phyloP scores from a whole-genome alignment of 2,113 vertebrate species.

The Elaphurus davidianus region DNA sequence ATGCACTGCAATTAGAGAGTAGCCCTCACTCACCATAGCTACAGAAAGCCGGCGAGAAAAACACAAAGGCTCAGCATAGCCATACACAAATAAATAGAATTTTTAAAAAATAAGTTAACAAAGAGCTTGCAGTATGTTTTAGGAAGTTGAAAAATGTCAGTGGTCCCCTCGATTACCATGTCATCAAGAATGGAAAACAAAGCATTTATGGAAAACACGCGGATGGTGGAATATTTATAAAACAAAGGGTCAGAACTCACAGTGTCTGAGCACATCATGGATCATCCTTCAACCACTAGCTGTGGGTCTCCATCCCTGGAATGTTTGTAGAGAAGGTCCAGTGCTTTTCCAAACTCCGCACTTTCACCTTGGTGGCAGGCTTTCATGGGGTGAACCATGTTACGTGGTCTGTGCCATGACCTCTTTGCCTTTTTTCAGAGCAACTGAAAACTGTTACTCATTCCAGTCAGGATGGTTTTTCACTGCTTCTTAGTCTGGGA shows the following conservation, averaged over 20 bases:
- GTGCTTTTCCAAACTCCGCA: not conserved
- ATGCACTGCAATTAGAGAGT: not conserved
- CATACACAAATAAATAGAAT: not conserved
- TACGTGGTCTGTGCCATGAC: not conserved
- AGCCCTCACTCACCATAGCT: not conserved
- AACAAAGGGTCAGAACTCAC: not conserved
- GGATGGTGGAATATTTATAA: not conserved
- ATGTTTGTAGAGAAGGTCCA: rapidly evolving
- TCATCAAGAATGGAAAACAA: not conserved
- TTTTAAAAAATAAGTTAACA: not conserved
- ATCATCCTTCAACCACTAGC: not conserved
- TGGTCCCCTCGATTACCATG: not conserved
- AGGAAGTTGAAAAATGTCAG: not conserved
- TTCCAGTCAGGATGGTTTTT: not conserved
- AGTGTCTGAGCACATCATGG: not conserved
- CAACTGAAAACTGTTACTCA: not conserved
- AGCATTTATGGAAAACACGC: not conserved
- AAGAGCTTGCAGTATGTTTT: not conserved
- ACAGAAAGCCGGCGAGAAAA: not conserved
- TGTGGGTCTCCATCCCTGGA: not conserved
- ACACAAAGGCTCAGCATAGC: not conserved
- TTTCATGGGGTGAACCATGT: not conserved
- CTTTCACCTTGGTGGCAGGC: not conserved
- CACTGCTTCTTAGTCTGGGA: not conserved
- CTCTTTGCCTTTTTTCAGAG: not conserved